A percentile compares a stretch with the other conserved stretches of the same genome.
These are phyloP conservation scores for Ophioninae sp. DNA, from an alignment of 2,888 invertebrate genomes.

Conservation along the genomic window DNA sequence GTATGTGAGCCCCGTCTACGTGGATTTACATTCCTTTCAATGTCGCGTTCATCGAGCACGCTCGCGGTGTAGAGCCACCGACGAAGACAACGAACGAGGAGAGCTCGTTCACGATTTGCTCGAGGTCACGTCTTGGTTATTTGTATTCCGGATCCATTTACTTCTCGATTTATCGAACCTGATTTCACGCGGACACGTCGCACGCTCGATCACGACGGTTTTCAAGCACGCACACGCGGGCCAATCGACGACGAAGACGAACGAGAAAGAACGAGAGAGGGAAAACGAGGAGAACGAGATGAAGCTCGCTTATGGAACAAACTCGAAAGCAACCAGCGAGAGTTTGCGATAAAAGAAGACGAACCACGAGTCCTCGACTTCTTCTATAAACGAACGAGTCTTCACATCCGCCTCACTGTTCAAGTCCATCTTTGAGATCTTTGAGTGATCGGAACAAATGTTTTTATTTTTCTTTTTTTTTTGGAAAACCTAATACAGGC, in stretches of 20 bases:
- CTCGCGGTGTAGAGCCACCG: slow-evolving; percentile 38
- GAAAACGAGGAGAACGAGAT: slow-evolving; percentile 23
- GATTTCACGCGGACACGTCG: slow-evolving; percentile 61
- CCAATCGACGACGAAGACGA: neutral
- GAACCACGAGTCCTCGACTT: slow-evolving; percentile 7
- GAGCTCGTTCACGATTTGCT: slow-evolving; percentile 57
- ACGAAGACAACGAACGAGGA: slow-evolving; percentile 45
- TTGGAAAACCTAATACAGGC: no score
- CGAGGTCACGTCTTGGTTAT: slow-evolving; percentile 65
- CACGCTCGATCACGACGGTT: slow-evolving; percentile 56
- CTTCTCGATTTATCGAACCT: slow-evolving; percentile 74
- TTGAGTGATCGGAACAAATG: no score
- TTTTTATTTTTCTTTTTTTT: no score
- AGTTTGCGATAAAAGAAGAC: slow-evolving; percentile 27
- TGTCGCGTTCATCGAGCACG: slow-evolving; percentile 73
- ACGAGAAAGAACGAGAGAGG: neutral
- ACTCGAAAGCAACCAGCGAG: neutral
- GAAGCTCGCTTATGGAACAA: slow-evolving; percentile 32
- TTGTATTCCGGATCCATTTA: slow-evolving; percentile 69
- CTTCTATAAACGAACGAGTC: neutral
- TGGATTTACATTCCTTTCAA: slow-evolving; percentile 79
- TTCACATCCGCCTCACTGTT: neutral
- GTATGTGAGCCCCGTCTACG: slow-evolving; percentile 28
- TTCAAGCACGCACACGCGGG: slow-evolving; percentile 53
- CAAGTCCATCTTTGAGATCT: no score